Evolutionary conservation across 2,797 vertebrate species (phyloP).

Genomic region (Hypotaenidia philippensis): DNA sequence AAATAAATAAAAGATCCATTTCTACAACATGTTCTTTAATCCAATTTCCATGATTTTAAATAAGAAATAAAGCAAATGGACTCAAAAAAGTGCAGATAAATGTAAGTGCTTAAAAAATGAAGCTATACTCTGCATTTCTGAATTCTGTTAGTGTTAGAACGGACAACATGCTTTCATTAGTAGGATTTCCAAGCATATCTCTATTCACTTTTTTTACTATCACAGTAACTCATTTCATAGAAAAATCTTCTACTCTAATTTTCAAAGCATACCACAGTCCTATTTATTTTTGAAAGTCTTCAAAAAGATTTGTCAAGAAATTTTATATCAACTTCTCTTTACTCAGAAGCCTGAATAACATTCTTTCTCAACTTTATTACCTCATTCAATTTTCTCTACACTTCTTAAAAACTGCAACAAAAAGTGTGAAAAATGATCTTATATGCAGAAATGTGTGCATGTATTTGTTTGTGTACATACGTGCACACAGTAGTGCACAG

Average conservation of each 20-base stretch:
- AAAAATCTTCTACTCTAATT: background rate
- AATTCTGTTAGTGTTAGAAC: background rate
- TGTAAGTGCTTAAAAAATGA: background rate
- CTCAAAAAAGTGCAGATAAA: background rate
- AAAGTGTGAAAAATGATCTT: background rate
- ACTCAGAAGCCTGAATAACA: background rate
- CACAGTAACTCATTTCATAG: background rate
- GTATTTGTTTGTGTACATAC: background rate
- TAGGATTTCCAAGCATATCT: background rate
- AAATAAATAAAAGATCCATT: slow-evolving; percentile 43
- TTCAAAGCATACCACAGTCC: background rate
- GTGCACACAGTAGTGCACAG: background rate
- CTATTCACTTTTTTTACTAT: background rate
- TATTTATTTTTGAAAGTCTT: background rate
- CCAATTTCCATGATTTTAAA: slow-evolving; percentile 17
- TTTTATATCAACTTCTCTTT: background rate
- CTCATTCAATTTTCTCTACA: background rate
- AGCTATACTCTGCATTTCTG: background rate
- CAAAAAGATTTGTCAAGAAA: background rate
- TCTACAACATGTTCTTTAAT: slow-evolving; percentile 41
- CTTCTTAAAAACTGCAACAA: background rate
- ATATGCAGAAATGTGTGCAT: background rate
- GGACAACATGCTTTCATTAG: background rate
- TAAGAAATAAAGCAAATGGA: slow-evolving; percentile 6
- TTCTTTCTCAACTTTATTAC: background rate